Conservation (phyloP, 64 coral and sea anemone genomes). For the Platygyra sinensis region DNA sequence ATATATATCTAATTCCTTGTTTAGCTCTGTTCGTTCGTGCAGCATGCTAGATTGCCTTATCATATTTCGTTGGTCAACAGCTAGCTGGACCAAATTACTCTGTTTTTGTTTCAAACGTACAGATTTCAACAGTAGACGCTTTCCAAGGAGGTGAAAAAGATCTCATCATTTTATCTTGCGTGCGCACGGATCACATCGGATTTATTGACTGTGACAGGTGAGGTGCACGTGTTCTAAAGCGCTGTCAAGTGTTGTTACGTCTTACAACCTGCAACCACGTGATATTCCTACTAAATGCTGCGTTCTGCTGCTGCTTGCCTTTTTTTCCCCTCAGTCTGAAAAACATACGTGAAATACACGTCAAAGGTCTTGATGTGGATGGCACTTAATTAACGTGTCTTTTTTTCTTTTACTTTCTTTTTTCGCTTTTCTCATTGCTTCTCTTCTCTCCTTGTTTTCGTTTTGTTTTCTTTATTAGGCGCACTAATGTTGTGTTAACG, state of each 20-base stretch:
- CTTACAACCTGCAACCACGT: not conserved
- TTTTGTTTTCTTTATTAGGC: constrained; percentile 32
- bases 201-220: constrained; percentile 99
- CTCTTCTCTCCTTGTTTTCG: not conserved
- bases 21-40: no score
- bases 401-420: not conserved
- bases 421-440: no score
- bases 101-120: not conserved
- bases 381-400: no score
- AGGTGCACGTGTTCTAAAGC: not conserved
- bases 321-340: no score
- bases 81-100: not conserved
- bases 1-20: no score
- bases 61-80: not conserved
- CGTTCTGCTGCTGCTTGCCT: no score
- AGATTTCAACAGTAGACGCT: constrained; percentile 98
- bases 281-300: no score
- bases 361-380: no score
- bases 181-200: constrained; percentile 89
- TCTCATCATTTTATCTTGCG: constrained; percentile 90
- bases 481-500: constrained; percentile 95
- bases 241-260: not conserved
- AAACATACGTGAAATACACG: no score
- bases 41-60: no score
- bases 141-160: constrained; percentile 99